Percentiles rank a stretch among this genome's conserved stretches.
phyloP scores from a whole-genome alignment of 2,888 invertebrate genomes.

The Leucozona laternaria region DNA sequence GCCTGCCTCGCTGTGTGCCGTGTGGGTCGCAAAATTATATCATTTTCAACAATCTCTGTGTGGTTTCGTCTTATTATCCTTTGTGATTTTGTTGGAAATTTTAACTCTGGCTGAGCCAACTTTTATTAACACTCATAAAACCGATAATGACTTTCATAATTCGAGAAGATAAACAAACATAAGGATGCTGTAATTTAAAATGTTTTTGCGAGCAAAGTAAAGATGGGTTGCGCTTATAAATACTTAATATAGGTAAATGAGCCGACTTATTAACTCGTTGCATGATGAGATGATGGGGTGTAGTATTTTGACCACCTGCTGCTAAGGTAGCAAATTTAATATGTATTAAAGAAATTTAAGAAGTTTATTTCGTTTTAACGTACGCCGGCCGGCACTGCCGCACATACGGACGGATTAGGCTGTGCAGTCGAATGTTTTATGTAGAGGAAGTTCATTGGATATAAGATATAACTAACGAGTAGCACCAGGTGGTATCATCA shows the following conservation, averaged over 20 bases:
- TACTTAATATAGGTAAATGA: conserved; percentile 1
- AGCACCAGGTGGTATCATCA: no score
- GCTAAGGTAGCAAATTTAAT: conserved; percentile 1
- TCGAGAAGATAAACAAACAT: conserved; percentile 50
- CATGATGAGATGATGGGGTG: background rate
- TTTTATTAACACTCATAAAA: conserved; percentile 61
- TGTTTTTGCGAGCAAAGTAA: background rate
- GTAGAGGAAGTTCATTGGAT: background rate
- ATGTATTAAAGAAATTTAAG: background rate
- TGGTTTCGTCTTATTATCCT: background rate
- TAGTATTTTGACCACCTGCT: conserved; percentile 6
- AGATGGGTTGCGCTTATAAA: background rate
- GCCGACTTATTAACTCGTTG: background rate
- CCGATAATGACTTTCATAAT: conserved; percentile 59
- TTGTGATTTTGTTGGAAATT: background rate
- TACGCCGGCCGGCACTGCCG: background rate
- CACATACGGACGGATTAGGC: no score
- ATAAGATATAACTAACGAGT: no score
- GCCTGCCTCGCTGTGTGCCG: no score
- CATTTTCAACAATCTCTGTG: background rate
- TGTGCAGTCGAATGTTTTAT: background rate
- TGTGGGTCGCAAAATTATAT: background rate
- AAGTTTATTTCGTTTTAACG: background rate
- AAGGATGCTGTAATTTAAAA: conserved; percentile 31
- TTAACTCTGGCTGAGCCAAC: conserved; percentile 50